Conservation (phyloP, 2,113 vertebrate genomes). For the Orientallactaga bullata region DNA sequence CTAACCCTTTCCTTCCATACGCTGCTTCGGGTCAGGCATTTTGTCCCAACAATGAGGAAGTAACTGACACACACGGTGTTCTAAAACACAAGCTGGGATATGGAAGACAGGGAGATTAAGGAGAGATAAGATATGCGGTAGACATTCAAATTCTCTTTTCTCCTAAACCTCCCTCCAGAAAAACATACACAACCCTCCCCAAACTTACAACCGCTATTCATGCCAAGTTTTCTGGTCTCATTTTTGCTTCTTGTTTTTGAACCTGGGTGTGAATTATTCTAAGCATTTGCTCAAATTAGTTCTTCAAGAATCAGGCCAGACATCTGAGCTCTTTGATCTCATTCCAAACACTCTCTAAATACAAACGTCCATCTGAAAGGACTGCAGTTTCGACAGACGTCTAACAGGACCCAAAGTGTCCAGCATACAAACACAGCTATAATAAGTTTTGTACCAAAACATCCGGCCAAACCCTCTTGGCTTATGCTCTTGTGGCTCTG, state of each 20-base stretch:
- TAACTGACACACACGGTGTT: not conserved
- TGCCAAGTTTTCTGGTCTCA: constrained; percentile 48
- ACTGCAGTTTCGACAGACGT: constrained; percentile 2
- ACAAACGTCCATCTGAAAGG: constrained; percentile 55
- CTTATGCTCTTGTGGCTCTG: constrained; percentile 42
- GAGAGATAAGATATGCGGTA: not conserved
- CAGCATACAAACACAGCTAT: constrained; percentile 35
- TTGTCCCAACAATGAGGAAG: too few species aligned
- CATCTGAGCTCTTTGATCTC: constrained; percentile 70
- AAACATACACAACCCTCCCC: not conserved
- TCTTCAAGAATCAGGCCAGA: constrained; percentile 49
- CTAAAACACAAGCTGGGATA: not conserved
- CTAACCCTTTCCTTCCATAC: too few species aligned
- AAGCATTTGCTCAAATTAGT: constrained; percentile 54
- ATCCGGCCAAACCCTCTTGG: constrained; percentile 3
- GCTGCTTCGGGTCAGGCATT: too few species aligned
- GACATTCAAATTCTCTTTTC: constrained; percentile 32
- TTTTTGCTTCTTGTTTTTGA: constrained; percentile 56
- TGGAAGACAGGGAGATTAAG: not conserved
- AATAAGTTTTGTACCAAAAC: constrained; percentile 62
- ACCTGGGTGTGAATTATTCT: constrained; percentile 64
- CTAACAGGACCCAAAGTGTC: constrained; percentile 41
- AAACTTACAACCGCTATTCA: not conserved
- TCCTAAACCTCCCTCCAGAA: not conserved
- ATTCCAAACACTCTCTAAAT: constrained; percentile 69